A percentile compares a stretch with the other conserved stretches of the same genome.
Evolutionary conservation across 1,140 invertebrate genomes (phyloP).

Genomic region (Mizuhopecten yessoensis): DNA sequence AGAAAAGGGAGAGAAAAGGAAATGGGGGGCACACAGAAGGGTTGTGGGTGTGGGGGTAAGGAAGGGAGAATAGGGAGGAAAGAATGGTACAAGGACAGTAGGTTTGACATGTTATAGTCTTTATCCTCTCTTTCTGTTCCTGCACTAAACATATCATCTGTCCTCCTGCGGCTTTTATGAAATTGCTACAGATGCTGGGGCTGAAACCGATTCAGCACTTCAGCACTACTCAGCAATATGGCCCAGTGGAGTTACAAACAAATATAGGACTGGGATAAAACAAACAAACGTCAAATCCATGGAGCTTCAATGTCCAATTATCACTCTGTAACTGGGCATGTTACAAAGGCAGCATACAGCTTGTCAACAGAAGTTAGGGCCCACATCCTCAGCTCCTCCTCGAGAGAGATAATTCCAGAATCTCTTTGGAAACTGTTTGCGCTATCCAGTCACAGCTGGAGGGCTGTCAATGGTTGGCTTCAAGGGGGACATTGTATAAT

Average conservation of each 20-base stretch:
- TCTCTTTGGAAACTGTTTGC: constrained; percentile 3
- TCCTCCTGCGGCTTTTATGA: background rate
- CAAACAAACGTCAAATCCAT: constrained; percentile 6
- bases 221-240: constrained; percentile 22
- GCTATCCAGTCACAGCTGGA: background rate
- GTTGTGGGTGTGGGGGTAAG: background rate
- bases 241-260: constrained; percentile 30
- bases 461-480: too few species aligned
- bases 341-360: background rate
- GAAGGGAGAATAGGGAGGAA: background rate
- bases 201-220: constrained; percentile 1
- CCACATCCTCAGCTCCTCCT: background rate
- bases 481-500: too few species aligned
- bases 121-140: background rate
- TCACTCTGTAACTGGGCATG: background rate
- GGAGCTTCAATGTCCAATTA: constrained; percentile 26
- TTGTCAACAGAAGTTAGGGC: background rate
- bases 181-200: background rate
- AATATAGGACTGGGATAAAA: background rate
- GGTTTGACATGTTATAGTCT: background rate
- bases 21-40: background rate
- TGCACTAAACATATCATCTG: background rate
- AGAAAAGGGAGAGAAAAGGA: background rate
- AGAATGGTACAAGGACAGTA: background rate
- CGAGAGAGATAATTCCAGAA: background rate